phyloP scores from a whole-genome alignment of 2,888 invertebrate genomes.

The Hemaris fuciformis region DNA sequence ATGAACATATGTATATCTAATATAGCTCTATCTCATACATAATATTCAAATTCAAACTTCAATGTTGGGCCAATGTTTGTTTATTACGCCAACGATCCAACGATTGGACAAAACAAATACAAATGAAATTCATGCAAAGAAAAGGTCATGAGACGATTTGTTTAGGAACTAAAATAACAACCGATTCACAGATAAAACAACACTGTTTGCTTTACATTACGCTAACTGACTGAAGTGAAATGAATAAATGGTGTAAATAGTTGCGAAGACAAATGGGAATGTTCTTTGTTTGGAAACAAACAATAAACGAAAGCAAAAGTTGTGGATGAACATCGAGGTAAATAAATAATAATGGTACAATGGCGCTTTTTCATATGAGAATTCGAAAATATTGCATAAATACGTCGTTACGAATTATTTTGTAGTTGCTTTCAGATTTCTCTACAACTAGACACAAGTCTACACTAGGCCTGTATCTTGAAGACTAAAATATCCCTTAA shows the following conservation, averaged over 20 bases:
- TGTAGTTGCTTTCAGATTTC: too few species aligned
- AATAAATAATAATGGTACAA: too few species aligned
- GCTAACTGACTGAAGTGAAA: not conserved
- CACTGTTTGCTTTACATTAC: not conserved
- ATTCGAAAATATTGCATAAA: too few species aligned
- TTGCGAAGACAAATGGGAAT: not conserved
- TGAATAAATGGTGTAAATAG: not conserved
- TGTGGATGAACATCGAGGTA: not conserved
- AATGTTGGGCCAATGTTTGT: not conserved
- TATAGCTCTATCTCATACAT: too few species aligned
- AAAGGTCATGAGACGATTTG: not conserved
- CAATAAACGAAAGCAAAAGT: not conserved
- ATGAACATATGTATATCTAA: too few species aligned
- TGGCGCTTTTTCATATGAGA: too few species aligned
- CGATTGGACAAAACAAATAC: not conserved
- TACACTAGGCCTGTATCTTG: too few species aligned
- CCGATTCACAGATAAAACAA: constrained; percentile 19
- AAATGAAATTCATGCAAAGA: not conserved
- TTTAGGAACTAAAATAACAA: constrained; percentile 1
- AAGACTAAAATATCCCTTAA: too few species aligned
- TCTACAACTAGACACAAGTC: too few species aligned
- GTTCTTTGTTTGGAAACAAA: constrained; percentile 4
- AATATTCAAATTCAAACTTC: too few species aligned
- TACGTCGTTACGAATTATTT: too few species aligned
- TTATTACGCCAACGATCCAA: not conserved